A percentile compares a stretch with the other conserved stretches of the same genome.
Conservation (phyloP, 1,140 invertebrate species). For the Nasonia longicornis region DNA sequence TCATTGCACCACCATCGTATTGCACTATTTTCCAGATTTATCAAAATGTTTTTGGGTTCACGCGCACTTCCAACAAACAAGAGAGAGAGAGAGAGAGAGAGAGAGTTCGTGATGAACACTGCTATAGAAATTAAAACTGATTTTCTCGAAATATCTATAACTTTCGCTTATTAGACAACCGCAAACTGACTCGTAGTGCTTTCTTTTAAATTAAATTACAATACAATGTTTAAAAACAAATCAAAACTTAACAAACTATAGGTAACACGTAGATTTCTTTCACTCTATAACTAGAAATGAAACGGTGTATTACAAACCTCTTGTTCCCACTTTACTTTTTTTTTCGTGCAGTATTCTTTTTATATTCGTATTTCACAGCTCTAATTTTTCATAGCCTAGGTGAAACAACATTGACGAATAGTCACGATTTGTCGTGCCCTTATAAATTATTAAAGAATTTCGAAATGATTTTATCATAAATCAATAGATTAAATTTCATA, state of each 20-base stretch:
- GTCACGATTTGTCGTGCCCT: constrained; percentile 7
- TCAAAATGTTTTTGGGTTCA: not conserved
- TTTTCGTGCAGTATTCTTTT: constrained; percentile 22
- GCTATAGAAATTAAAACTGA: not conserved
- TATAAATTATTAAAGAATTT: not conserved
- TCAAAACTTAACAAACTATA: constrained; percentile 46
- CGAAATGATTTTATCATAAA: not conserved
- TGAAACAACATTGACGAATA: constrained; percentile 28
- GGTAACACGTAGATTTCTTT: constrained; percentile 41
- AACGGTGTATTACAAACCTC: constrained; percentile 30
- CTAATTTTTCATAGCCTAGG: constrained; percentile 21
- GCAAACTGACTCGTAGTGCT: constrained; percentile 11
- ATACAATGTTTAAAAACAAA: constrained; percentile 28
- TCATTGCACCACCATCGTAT: constrained; percentile 9
- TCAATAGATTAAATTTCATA: not conserved
- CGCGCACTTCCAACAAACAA: not conserved
- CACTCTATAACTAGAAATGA: constrained; percentile 26
- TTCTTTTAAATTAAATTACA: constrained; percentile 31
- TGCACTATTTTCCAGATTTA: constrained; percentile 22
- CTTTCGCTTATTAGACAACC: not conserved
- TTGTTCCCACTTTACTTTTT: constrained; percentile 34
- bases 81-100: constrained; percentile 7
- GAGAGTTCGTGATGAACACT: not conserved
- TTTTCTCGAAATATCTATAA: not conserved
- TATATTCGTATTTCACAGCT: constrained; percentile 40